Conservation (phyloP, 2,797 vertebrate species). For the Falco rusticolus region DNA sequence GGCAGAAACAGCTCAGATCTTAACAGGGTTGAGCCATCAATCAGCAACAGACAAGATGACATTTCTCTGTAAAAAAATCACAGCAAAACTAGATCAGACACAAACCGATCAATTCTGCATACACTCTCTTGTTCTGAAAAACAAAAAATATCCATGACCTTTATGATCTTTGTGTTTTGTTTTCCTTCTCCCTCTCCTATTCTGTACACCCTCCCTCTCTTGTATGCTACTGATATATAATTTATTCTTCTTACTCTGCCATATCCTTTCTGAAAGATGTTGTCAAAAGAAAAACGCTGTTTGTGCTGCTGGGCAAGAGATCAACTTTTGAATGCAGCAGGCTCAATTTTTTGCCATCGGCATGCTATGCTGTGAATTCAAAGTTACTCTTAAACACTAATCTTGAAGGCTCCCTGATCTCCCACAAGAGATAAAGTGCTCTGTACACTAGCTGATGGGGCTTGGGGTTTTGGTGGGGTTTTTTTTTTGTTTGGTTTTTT, state of each 20-base stretch:
- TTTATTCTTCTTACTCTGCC: background rate
- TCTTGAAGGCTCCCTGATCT: background rate
- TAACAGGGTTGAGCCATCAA: background rate
- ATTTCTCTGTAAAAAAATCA: background rate
- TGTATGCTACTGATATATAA: background rate
- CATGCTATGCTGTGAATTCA: background rate
- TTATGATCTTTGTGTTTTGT: background rate
- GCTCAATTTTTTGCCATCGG: background rate
- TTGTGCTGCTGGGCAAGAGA: background rate
- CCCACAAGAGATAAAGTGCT: background rate
- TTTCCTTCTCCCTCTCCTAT: background rate
- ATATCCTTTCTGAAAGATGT: background rate
- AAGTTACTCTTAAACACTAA: background rate
- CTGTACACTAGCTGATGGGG: background rate
- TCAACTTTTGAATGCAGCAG: background rate
- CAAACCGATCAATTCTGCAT: background rate
- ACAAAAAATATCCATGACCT: background rate
- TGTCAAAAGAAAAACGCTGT: background rate
- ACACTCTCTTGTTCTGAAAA: background rate
- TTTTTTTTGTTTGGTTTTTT: fast-evolving
- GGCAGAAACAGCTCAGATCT: background rate
- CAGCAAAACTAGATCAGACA: background rate
- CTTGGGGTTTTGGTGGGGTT: background rate
- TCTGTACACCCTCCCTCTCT: background rate
- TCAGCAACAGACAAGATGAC: background rate